These are phyloP conservation scores for Beroe ovata DNA, from an alignment of 37 sponge, comb jelly and placozoan genomes.

Conservation along the genomic window DNA sequence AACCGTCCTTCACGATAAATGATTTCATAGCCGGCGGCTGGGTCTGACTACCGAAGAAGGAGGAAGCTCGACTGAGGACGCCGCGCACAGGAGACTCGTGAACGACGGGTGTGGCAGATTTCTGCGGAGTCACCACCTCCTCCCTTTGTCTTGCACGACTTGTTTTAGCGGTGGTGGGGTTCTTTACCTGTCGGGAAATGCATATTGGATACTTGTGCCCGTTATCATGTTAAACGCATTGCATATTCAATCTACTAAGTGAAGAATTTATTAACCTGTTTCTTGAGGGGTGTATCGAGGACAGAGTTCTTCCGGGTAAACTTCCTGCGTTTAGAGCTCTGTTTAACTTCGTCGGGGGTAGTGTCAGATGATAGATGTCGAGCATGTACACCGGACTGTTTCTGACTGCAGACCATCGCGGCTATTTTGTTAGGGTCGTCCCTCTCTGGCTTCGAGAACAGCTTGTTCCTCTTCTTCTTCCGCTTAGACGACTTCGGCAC, in stretches of 20 bases:
- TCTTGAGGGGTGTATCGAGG: slow-evolving; percentile 40
- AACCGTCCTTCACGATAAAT: slow-evolving; percentile 46
- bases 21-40: not conserved
- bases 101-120: not conserved
- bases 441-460: not conserved
- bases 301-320: slow-evolving; percentile 59
- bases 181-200: slow-evolving; percentile 19
- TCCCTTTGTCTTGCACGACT: not conserved
- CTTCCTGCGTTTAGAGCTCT: slow-evolving; percentile 57
- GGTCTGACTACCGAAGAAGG: slow-evolving; percentile 61
- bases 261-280: slow-evolving; percentile 38
- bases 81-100: slow-evolving; percentile 52
- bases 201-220: too few relatives aligned
- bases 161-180: slow-evolving; percentile 20
- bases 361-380: slow-evolving; percentile 11
- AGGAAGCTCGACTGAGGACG: slow-evolving; percentile 11
- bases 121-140: slow-evolving; percentile 26
- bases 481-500: not conserved
- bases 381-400: not conserved
- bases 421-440: slow-evolving; percentile 42
- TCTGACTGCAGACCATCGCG: slow-evolving; percentile 54
- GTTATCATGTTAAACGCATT: too few relatives aligned
- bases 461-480: slow-evolving; percentile 59
- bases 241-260: too few relatives aligned
- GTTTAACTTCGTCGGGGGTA: slow-evolving; percentile 17